Evolutionary conservation across 2,797 vertebrate genomes (phyloP), one percentile per base, ranked within the genome.

Genomic region (Gymnodraco acuticeps): DNA sequence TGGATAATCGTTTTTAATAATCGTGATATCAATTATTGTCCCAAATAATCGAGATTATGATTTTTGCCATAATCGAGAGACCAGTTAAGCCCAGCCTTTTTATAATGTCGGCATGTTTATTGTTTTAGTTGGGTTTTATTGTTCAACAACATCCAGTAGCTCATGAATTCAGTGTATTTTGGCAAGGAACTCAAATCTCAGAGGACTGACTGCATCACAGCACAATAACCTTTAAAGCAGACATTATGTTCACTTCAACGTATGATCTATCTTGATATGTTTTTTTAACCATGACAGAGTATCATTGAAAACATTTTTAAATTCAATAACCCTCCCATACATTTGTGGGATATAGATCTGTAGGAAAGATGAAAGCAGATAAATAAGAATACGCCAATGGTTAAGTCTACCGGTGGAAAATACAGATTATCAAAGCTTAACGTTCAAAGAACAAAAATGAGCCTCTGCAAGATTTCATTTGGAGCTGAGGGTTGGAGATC

Each of bases 141-240:
- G 46, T 73, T 53, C 10, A 7, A 14, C 54, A 19, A 16, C 31
- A 42, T 2, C 52, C 38, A 51, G 56, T 27, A 61, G 61, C 13
- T 75, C 62, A 13, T 63, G 41, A 56, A 46, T 58, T 33, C 17
- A 19, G 54, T 72, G 62, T 66, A 15, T 75, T 70, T 83, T 78
- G 72, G 64, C 72, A 67, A 27, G 13, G 41, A 0, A 31, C 46
- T 60, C 1, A 54, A 58, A 59, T 72, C 59, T 75, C 51, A 58
- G 42, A 58, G 12, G 74, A 53, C 51, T 14, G 27, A 58, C 31
- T 53, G 51, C 20, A 54, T 27, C 13, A 42, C n/a, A 50, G 46
- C 45, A 61, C 50, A 60, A 50, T 38, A 3, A 16, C 6, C 2
- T 19, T 47, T 10, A 41, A 52, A 38, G 43, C 43, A 63, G 46